Evolutionary conservation across 2,888 invertebrate species (phyloP).

Genomic region (Mythimna lalbum): DNA sequence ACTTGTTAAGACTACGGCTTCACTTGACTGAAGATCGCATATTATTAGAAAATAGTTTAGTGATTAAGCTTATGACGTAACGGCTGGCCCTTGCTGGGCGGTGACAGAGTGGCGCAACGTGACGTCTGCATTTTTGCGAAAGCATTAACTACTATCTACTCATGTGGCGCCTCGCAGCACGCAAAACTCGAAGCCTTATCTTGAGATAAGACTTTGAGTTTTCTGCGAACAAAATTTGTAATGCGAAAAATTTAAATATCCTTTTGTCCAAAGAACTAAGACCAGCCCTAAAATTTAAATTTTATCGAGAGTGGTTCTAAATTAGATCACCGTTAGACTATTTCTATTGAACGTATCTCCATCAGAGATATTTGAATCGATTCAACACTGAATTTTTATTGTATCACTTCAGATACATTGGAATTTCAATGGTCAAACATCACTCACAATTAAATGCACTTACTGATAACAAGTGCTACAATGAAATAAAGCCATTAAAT

Average conservation of each 20-base stretch:
- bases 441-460: constrained; percentile 24
- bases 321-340: not conserved
- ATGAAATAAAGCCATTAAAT: constrained; percentile 14
- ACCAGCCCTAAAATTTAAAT: not conserved
- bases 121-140: constrained; percentile 13
- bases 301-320: constrained; percentile 4
- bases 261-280: not conserved
- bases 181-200: not conserved
- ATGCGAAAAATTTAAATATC: not conserved
- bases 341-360: not conserved
- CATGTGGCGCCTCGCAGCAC: not conserved
- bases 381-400: constrained; percentile 11
- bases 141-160: constrained; percentile 4
- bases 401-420: constrained; percentile 6
- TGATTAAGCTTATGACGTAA: constrained; percentile 49
- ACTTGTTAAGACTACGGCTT: constrained; percentile 34
- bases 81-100: constrained; percentile 14
- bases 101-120: constrained; percentile 12
- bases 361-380: not conserved
- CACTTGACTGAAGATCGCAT: constrained; percentile 43
- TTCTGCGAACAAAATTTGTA: not conserved
- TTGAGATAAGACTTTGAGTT: constrained; percentile 7
- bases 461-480: constrained; percentile 6
- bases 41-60: constrained; percentile 30
- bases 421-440: not conserved